These are phyloP conservation scores for Eretmochelys imbricata DNA, from an alignment of 2,113 vertebrate genomes.

Conservation along the genomic window DNA sequence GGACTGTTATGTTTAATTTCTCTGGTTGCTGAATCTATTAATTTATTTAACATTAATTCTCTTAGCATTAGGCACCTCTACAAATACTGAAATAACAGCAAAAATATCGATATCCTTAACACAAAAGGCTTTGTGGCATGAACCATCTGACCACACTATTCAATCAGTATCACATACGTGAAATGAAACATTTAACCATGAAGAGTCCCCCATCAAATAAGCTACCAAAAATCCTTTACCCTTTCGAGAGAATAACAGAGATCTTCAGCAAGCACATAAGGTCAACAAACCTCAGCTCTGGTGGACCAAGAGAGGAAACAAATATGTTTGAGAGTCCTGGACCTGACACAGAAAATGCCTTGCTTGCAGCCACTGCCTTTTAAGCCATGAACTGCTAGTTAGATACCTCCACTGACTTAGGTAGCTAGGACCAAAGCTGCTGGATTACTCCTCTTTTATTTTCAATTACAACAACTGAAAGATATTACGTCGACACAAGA, in stretches of 20 bases:
- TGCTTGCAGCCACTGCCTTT: background rate
- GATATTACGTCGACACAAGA: background rate
- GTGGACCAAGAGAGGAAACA: background rate
- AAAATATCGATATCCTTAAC: background rate
- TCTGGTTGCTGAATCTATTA: background rate
- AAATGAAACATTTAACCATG: rapidly evolving
- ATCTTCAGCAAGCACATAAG: background rate
- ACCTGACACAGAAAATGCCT: background rate
- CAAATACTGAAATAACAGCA: background rate
- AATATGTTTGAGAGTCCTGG: background rate
- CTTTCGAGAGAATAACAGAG: background rate
- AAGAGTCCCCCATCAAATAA: background rate
- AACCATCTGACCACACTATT: background rate
- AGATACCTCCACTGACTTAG: background rate
- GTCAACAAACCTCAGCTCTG: background rate
- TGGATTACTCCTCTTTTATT: background rate
- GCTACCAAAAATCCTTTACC: background rate
- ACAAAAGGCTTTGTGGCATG: background rate
- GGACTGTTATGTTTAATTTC: background rate
- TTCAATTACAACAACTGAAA: background rate
- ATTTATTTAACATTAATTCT: background rate
- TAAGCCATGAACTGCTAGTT: background rate
- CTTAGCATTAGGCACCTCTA: background rate
- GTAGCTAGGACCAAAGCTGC: background rate
- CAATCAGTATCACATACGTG: background rate